Percentiles rank a stretch among this genome's conserved stretches.
phyloP scores from a whole-genome alignment of 1,140 invertebrate genomes.

The Paraescarpia echinospica region DNA sequence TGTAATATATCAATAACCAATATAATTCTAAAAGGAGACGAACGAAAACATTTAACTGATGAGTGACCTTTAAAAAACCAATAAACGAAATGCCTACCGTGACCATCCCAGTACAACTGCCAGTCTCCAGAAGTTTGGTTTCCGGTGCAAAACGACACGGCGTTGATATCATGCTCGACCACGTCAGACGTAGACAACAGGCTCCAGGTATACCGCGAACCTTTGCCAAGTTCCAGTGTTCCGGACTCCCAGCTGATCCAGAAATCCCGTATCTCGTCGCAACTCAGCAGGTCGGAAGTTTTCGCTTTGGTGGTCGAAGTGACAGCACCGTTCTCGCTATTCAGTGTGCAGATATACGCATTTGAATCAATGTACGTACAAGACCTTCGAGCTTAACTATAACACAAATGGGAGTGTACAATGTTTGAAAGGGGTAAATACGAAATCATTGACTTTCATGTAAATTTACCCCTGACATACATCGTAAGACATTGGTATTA shows the following conservation, averaged over 20 bases:
- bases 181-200: not conserved
- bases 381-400: no score
- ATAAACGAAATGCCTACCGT: not conserved
- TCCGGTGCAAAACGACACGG: not conserved
- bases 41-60: no score
- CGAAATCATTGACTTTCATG: no score
- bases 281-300: not conserved
- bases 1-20: no score
- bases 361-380: no score
- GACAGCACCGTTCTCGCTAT: not conserved
- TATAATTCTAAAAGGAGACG: no score
- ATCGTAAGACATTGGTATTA: no score
- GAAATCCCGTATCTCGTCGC: slow-evolving; percentile 4
- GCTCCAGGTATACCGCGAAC: not conserved
- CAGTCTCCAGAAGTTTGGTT: not conserved
- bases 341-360: not conserved
- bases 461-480: no score
- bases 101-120: not conserved
- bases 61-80: no score
- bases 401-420: no score
- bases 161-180: not conserved
- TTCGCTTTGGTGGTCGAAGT: not conserved
- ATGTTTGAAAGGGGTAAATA: no score
- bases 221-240: not conserved
- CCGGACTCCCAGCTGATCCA: slow-evolving; percentile 15